These are phyloP conservation scores for Agrochola circellaris DNA, from an alignment of 2,888 invertebrate species.

Conservation along the genomic window DNA sequence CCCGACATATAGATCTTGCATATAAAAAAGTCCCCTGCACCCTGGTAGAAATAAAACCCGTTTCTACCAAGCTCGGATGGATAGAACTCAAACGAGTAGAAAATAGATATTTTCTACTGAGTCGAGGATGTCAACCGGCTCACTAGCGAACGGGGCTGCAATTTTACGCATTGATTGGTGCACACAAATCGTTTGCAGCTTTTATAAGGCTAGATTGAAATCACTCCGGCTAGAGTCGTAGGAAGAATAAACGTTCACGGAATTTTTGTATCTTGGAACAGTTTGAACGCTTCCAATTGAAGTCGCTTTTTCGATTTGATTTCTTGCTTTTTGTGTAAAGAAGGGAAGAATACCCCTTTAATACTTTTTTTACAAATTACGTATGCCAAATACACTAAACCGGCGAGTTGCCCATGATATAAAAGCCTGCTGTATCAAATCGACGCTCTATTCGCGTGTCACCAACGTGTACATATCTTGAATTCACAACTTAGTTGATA, in stretches of 20 bases:
- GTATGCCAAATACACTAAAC: not conserved
- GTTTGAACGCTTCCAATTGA: not conserved
- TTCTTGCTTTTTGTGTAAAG: not conserved
- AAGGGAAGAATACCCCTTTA: not conserved
- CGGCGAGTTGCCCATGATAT: not conserved
- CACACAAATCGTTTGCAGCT: constrained; percentile 57
- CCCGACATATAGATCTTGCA: constrained; percentile 6
- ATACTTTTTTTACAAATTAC: not conserved
- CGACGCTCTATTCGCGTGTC: not conserved
- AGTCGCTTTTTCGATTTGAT: not conserved
- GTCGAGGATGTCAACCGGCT: constrained; percentile 64
- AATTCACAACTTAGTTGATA: not conserved
- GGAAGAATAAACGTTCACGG: constrained; percentile 31
- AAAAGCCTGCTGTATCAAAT: not conserved
- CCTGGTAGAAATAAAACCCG: constrained; percentile 54
- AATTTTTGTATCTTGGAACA: constrained; percentile 37
- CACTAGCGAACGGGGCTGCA: constrained; percentile 65
- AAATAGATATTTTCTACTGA: constrained; percentile 71
- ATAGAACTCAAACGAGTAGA: constrained; percentile 66
- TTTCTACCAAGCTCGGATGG: constrained; percentile 44
- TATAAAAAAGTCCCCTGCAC: constrained; percentile 36
- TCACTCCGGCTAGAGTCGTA: constrained; percentile 11
- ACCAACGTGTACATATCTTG: not conserved
- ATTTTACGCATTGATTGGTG: constrained; percentile 74
- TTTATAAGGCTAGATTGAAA: constrained; percentile 53